Evolutionary conservation across 2,888 invertebrate genomes (phyloP).

Genomic region (Eristalinus sepulchralis): DNA sequence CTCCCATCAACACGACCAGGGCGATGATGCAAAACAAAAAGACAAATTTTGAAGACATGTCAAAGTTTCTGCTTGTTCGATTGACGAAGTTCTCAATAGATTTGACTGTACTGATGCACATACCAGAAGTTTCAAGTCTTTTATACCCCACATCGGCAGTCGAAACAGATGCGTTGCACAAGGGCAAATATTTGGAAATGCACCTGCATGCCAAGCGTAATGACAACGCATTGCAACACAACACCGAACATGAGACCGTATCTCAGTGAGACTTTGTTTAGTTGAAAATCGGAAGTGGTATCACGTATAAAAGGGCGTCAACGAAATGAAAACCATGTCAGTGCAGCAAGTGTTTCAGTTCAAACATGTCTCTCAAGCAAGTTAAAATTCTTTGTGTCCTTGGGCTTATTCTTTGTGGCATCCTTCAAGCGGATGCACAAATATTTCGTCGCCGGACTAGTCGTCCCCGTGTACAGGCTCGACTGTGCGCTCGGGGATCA

Average conservation of each 20-base stretch:
- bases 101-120: neutral
- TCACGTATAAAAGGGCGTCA: neutral
- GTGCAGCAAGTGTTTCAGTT: neutral
- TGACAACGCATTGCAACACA: neutral
- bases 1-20: neutral
- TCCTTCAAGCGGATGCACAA: conserved; percentile 24
- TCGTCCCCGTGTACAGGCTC: conserved; percentile 37
- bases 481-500: conserved; percentile 38
- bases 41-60: conserved; percentile 18
- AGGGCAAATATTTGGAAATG: neutral
- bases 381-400: conserved; percentile 7
- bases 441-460: conserved; percentile 16
- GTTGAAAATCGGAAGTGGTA: neutral
- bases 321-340: neutral
- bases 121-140: neutral
- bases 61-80: neutral
- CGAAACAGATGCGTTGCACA: neutral
- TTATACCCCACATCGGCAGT: neutral
- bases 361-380: conserved; percentile 12
- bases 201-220: neutral
- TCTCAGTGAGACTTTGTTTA: neutral
- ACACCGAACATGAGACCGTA: no score
- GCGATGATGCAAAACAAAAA: conserved; percentile 1
- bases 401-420: neutral
- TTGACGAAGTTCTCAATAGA: neutral